These are phyloP conservation scores for Dicycla oo DNA, from an alignment of 2,888 invertebrate species.

Conservation along the genomic window DNA sequence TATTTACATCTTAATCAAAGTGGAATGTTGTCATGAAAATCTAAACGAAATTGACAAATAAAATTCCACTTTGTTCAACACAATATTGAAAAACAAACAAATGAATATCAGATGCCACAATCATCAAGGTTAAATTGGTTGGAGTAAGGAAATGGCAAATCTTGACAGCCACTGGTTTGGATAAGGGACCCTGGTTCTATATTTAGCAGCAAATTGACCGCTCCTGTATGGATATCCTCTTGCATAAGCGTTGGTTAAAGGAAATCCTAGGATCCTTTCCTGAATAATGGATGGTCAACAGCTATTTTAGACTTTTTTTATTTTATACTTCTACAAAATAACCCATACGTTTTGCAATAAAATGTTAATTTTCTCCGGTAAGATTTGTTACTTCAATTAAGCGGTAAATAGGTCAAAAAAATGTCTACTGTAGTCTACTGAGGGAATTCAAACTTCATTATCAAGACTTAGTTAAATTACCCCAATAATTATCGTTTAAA, in stretches of 20 bases:
- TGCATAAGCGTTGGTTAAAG: constrained; percentile 30
- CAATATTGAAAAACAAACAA: constrained; percentile 1
- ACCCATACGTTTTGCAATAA: no score
- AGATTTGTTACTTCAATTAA: no score
- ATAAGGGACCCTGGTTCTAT: constrained; percentile 69
- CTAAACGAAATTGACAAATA: background rate
- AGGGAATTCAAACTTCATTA: background rate
- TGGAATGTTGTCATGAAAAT: background rate
- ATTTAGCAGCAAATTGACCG: constrained; percentile 67
- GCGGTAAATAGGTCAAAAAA: no score
- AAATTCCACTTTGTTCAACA: background rate
- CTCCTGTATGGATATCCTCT: constrained; percentile 33
- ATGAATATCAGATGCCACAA: constrained; percentile 2
- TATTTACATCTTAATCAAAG: background rate
- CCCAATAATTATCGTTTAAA: no score
- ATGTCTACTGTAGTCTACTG: background rate
- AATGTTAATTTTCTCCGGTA: no score
- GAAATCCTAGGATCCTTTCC: constrained; percentile 31
- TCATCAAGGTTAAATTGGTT: constrained; percentile 47
- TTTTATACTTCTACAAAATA: no score
- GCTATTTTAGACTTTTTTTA: background rate
- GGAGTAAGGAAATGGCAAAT: constrained; percentile 72
- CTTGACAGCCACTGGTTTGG: constrained; percentile 65
- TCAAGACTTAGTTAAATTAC: background rate
- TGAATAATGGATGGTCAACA: background rate